These are phyloP conservation scores for Bruchidius siliquastri DNA, from an alignment of 2,888 invertebrate species.

Conservation along the genomic window DNA sequence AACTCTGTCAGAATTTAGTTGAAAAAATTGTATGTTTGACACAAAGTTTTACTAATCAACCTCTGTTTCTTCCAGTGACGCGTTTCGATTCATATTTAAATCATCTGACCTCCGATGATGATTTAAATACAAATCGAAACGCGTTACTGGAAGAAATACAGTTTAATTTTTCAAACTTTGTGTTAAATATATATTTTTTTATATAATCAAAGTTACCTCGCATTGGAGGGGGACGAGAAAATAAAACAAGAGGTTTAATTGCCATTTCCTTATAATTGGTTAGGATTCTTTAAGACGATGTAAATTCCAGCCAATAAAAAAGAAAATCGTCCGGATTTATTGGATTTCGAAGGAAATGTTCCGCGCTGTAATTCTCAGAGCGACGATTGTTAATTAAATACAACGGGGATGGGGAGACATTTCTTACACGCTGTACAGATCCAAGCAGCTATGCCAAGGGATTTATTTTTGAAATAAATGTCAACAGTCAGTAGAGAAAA, in stretches of 20 bases:
- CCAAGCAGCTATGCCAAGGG: background rate
- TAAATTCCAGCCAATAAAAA: background rate
- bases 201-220: background rate
- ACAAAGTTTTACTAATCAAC: too few species aligned
- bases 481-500: too few species aligned
- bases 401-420: background rate
- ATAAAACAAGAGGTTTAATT: background rate
- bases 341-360: background rate
- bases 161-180: too few species aligned
- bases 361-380: background rate
- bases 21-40: too few species aligned
- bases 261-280: background rate
- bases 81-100: too few species aligned
- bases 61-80: too few species aligned
- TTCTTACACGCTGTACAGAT: background rate
- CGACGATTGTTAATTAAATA: background rate
- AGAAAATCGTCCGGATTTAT: background rate
- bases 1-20: too few species aligned
- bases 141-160: too few species aligned
- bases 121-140: too few species aligned
- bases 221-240: background rate
- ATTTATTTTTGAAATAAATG: too few species aligned
- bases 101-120: too few species aligned
- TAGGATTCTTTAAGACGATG: background rate
- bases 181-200: too few species aligned